These are phyloP conservation scores for Toxostoma redivivum DNA, from an alignment of 2,113 vertebrate genomes.

Conservation along the genomic window DNA sequence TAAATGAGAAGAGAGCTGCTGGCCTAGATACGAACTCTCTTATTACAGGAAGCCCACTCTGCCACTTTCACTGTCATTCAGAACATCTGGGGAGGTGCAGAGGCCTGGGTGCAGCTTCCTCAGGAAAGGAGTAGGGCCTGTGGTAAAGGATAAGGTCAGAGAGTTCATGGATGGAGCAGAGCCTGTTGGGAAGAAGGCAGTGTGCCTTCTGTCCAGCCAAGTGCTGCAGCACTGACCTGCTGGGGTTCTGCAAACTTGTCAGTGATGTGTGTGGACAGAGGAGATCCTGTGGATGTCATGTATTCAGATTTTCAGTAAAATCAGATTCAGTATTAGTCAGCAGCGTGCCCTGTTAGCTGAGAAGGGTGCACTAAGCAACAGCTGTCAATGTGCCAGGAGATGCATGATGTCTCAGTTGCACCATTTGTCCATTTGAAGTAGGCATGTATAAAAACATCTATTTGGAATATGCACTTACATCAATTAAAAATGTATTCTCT, in stretches of 20 bases:
- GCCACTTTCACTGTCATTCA: not conserved
- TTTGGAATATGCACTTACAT: not conserved
- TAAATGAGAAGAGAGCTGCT: not conserved
- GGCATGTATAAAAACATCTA: not conserved
- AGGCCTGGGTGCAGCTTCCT: not conserved
- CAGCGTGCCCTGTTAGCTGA: not conserved
- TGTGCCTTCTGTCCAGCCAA: not conserved
- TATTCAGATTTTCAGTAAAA: not conserved
- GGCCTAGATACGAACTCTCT: not conserved
- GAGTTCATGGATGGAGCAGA: not conserved
- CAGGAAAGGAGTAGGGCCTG: not conserved
- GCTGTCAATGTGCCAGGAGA: not conserved
- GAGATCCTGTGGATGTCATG: not conserved
- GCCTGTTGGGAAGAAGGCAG: not conserved
- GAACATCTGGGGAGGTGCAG: not conserved
- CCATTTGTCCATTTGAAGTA: not conserved
- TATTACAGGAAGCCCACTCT: not conserved
- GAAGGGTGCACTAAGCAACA: not conserved
- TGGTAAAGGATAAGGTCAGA: not conserved
- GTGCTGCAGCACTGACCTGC: not conserved
- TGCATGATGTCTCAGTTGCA: not conserved
- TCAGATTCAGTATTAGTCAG: not conserved
- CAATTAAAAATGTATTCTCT: not conserved
- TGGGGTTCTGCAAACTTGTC: not conserved
- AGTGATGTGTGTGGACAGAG: not conserved